Base-by-base conservation (phyloP, 2,113 vertebrate species). In the Panthera tigris region DNA sequence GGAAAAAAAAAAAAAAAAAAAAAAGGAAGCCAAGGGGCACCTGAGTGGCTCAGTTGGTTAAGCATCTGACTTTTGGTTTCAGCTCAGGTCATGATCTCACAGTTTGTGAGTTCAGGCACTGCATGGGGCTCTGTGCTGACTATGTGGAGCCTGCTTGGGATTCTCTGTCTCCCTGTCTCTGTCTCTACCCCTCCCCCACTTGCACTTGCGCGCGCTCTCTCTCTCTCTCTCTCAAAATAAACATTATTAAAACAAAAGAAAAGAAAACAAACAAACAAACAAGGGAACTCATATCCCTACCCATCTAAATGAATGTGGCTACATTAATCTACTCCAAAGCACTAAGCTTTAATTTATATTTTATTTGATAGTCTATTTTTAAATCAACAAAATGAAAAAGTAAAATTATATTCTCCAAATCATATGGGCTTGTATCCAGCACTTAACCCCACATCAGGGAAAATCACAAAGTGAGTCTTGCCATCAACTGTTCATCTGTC, bases 381-480 rank as follows among this genome's bases (percentile, higher is more conserved):
- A 95, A 95, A 96, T 90, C 48, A 94, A 94, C 55, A 91, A 13
- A 87, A 90, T 90, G 14, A 9, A 95, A 78, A 71, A 57, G 15
- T 76, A 50, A 76, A 97, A 84, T 84, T 68, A 23, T 13, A 50
- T 79, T 74, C 21, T 5, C 33, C 36, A 39, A 84, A 41, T 91
- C 69, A 19, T 39, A 31, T 4, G 74, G 33, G 21, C 41, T 95
- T 94, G 3, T 80, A 57, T 95, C 36, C 71, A 89, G 13, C 63
- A 94, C 25, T 94, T 52, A 94, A 90, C 15, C 33, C 92, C 55
- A 33, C 52, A 80, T 52, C 41, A 48, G 69, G 50, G 61, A 95
- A 95, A 96, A 89, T 78, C 36, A 41, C 27, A 45, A 74, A 91
- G 71, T 63, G 52, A 82, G 7, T 87, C 48, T 84, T 65, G 27